Base-by-base conservation (phyloP, 2,888 invertebrate species). In the Dimorphilus gyrociliatus region DNA sequence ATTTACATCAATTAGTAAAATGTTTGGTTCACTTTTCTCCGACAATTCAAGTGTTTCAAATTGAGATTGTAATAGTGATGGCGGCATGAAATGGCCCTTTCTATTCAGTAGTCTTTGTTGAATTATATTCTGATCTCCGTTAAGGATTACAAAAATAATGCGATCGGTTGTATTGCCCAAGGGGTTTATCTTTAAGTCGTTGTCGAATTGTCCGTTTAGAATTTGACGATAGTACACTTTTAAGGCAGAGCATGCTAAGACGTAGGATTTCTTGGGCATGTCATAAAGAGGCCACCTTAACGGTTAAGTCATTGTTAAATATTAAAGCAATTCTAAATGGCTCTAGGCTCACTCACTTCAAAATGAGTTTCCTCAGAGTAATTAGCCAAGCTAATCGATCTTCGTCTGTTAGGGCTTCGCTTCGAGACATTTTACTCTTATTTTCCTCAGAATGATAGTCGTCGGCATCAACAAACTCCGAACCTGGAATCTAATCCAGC, bases 241-340 rank as follows among this genome's bases (percentile, higher is more conserved):
- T 23, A 60, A 41, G 2, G 59, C 55, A 10, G 60, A 61, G 34
- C 60, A 60, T 2, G 57, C 51, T 10, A 59, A 38, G n/a, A n/a
- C n/a, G n/a, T n/a, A n/a, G n/a, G n/a, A n/a, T n/a, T n/a, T n/a
- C n/a, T n/a, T n/a, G n/a, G n/a, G n/a, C n/a, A n/a, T n/a, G n/a
- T n/a, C n/a, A n/a, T n/a, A n/a, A n/a, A n/a, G n/a, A n/a, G n/a
- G n/a, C n/a, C n/a, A n/a, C n/a, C n/a, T n/a, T n/a, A n/a, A n/a
- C n/a, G n/a, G n/a, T n/a, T n/a, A n/a, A n/a, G n/a, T n/a, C n/a
- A n/a, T n/a, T n/a, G n/a, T n/a, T n/a, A n/a, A n/a, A n/a, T n/a
- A n/a, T n/a, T n/a, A n/a, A n/a, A n/a, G n/a, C n/a, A n/a, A n/a
- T n/a, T n/a, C n/a, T n/a, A n/a, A n/a, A n/a, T n/a, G 16, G 49